Evolutionary conservation across 2,113 vertebrate genomes (phyloP).

Genomic region (Indicator maculatus): DNA sequence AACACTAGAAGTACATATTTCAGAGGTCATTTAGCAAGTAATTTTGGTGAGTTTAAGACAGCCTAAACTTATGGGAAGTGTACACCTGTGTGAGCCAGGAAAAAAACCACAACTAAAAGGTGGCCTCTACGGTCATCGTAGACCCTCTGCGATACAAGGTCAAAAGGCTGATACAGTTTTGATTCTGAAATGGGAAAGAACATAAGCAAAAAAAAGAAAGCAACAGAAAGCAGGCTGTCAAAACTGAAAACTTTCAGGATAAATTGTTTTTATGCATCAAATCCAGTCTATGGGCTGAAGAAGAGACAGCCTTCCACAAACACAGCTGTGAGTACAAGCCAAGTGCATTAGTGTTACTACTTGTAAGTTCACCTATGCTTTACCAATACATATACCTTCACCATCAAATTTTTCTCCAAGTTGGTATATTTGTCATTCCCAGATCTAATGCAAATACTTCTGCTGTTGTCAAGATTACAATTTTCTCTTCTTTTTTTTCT

Average conservation of each 20-base stretch:
- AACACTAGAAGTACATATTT: neutral
- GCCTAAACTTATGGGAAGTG: neutral
- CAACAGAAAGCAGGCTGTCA: neutral
- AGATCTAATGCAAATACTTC: neutral
- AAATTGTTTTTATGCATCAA: neutral
- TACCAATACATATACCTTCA: neutral
- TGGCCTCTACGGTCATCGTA: accelerated
- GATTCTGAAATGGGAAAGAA: neutral
- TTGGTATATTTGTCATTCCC: neutral
- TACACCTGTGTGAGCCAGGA: neutral
- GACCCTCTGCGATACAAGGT: neutral
- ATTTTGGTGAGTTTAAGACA: neutral
- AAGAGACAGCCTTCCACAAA: neutral
- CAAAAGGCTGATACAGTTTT: neutral
- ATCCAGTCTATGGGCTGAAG: neutral
- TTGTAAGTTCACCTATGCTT: neutral
- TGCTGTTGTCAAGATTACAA: neutral
- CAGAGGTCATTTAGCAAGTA: neutral
- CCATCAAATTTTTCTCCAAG: neutral
- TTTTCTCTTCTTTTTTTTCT: neutral
- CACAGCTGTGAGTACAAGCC: neutral
- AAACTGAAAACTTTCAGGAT: neutral
- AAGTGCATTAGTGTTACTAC: neutral
- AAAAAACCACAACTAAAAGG: neutral
- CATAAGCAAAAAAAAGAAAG: neutral